phyloP scores from a whole-genome alignment of 2,113 vertebrate species.

The Peromyscus leucopus region DNA sequence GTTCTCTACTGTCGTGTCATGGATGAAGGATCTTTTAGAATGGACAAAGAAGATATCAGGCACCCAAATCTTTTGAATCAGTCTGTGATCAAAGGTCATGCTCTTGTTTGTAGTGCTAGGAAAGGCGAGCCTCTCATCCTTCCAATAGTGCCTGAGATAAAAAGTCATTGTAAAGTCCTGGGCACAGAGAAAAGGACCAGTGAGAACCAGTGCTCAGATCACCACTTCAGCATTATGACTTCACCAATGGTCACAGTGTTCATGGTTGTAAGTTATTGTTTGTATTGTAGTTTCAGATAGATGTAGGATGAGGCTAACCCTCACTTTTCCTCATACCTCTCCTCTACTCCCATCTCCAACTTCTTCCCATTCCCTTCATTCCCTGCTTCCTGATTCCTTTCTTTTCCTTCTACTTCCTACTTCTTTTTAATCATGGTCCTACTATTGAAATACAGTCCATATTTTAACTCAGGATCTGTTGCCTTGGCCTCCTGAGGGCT shows the following conservation, averaged over 20 bases:
- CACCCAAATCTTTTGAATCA: constrained; percentile 97
- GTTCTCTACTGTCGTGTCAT: constrained; percentile 95
- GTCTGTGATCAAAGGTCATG: constrained; percentile 94
- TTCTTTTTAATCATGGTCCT: neutral
- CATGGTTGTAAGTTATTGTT: neutral
- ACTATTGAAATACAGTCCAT: neutral
- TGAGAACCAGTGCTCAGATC: neutral
- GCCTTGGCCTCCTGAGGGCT: neutral
- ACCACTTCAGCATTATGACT: neutral
- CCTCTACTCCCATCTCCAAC: neutral
- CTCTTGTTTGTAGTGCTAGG: constrained; percentile 93
- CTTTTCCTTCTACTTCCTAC: neutral
- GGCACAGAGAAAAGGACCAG: constrained; percentile 66
- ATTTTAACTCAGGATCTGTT: neutral
- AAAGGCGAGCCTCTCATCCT: constrained; percentile 95
- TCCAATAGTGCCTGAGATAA: constrained; percentile 97
- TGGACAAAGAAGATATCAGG: constrained; percentile 96
- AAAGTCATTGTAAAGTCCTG: constrained; percentile 98
- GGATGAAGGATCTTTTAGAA: constrained; percentile 96
- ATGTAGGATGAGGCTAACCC: neutral
- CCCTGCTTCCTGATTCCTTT: too few species aligned
- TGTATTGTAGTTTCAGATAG: neutral
- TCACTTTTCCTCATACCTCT: neutral
- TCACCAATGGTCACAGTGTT: neutral
- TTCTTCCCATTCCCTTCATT: neutral